Conservation (phyloP, 2,113 vertebrate genomes). For the Tachycineta bicolor region DNA sequence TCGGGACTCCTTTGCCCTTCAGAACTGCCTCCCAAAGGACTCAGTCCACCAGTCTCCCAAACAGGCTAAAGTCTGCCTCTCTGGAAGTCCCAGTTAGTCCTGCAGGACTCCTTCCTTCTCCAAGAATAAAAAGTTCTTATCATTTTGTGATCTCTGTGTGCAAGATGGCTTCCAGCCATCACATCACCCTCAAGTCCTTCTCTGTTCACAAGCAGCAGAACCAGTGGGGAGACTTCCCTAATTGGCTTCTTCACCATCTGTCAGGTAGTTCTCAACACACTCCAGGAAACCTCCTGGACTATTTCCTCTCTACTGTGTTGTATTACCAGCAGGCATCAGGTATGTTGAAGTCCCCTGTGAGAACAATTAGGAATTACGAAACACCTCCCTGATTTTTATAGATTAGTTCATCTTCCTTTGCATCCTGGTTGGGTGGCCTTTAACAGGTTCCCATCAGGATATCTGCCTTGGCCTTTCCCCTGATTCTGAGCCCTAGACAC, state of each 20-base stretch:
- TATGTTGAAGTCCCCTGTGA: not conserved
- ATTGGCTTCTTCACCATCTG: not conserved
- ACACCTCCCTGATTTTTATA: not conserved
- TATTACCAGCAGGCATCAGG: not conserved
- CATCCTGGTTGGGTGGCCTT: not conserved
- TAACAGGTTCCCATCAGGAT: not conserved
- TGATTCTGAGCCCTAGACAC: not conserved
- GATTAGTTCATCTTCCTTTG: not conserved
- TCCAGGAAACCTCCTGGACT: not conserved
- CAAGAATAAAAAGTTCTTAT: not conserved
- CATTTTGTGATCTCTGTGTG: not conserved
- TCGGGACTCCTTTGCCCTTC: not conserved
- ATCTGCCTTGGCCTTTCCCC: not conserved
- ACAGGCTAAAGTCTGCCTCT: not conserved
- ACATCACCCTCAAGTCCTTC: not conserved
- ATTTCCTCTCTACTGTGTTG: not conserved
- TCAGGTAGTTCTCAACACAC: not conserved
- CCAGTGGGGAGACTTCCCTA: not conserved
- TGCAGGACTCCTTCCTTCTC: not conserved
- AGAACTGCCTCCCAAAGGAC: not conserved
- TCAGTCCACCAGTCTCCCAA: not conserved
- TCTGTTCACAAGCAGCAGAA: not conserved
- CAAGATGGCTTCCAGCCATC: not conserved
- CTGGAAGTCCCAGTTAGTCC: not conserved
- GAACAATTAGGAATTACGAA: not conserved